Evolutionary conservation across 2,888 invertebrate genomes (phyloP), one percentile per base, ranked within the genome.

Genomic region (Tholera decimalis): DNA sequence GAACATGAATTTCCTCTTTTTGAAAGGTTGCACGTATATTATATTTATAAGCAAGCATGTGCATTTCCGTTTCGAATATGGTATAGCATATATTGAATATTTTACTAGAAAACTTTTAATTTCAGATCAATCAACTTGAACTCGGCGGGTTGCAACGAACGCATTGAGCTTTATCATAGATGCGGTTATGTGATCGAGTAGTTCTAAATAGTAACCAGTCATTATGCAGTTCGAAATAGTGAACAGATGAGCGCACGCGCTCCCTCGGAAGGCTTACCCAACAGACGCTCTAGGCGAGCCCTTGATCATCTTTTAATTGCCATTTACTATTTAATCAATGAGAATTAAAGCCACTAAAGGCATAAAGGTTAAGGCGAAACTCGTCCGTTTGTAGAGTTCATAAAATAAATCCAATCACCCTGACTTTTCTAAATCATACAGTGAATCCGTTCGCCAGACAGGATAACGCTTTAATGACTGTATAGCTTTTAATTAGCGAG

Each of bases 241-340:
- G 70, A 83, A 80, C 83, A 82, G 82, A 86, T 83, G 83, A 88
- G 67, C 77, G 69, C 74, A 79, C 59, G 73, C 77, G 47, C 77
- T 70, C 77, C 83, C 75, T 75, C 73, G 71, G 80, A 81, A 83
- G 77, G 79, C 87, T 90, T 85, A 86, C 88, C 86, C 83, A 90
- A 91, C 85, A 79, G 73, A 84, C 82, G 84, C 85, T 88, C 87
- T 87, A 89, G 89, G 90, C 86, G 77, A 86, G 82, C 84, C 84
- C 82, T 85, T 79, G 75, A 82, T 82, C 79, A 80, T 82, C 70
- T 81, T 79, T 83, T 81, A 80, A 80, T 84, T 78, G 80, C 82
- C 62, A 70, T 72, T 73, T 63, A 73, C 74, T 47, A 70, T 47
- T 37, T 65, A 67, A 65, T 73, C 61, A 68, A 77, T 80, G 75